Base-by-base conservation (phyloP, 2,113 vertebrate genomes). In the Seriola aureovittata region DNA sequence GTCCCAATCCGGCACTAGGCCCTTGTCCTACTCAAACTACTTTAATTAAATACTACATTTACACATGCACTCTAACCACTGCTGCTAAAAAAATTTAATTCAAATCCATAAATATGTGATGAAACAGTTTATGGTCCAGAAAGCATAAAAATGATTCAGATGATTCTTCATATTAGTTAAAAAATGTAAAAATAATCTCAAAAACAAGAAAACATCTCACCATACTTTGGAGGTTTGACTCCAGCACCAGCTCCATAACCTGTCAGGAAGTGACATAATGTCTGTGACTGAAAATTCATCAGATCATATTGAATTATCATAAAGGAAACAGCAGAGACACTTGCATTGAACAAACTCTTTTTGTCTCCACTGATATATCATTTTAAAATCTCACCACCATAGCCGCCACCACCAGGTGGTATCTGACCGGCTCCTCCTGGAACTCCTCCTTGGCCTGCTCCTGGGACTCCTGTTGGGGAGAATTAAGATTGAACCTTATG, bases 171-270 rank as follows among this genome's bases (percentile, higher is more conserved):
- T 29, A 29, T 29, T 42, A 10, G 40, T 42, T 9, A 42, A 42
- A 42, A 38, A 42, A 42, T 10, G 8, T 42, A 42, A 48, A 17
- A 42, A 42, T 11, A 42, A 42, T 10, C 7, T 9, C 40, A 42
- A 10, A 8, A 42, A 42, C 40, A 42, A 42, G 48, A 63, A 38
- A 70, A 48, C 1, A 5, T 42, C 74, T 67, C 67, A 92, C 89
- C 88, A 54, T 87, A 91, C 40, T 92, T 91, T 0, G 86, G 85
- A 5, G 88, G 80, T 85, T 91, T 91, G 66, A 78, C 66, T 71
- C 82, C 88, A 67, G 86, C 75, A 64, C 80, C 85, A 55, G n/a
- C 23, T 59, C 84, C 91, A 65, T 84, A 92, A 84, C 73, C 91
- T 92, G 71, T 36, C 10, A 48, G 36, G 14, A 58, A 57, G 44